These are phyloP conservation scores for Spilarctia lutea DNA, from an alignment of 2,888 invertebrate species.

Conservation along the genomic window DNA sequence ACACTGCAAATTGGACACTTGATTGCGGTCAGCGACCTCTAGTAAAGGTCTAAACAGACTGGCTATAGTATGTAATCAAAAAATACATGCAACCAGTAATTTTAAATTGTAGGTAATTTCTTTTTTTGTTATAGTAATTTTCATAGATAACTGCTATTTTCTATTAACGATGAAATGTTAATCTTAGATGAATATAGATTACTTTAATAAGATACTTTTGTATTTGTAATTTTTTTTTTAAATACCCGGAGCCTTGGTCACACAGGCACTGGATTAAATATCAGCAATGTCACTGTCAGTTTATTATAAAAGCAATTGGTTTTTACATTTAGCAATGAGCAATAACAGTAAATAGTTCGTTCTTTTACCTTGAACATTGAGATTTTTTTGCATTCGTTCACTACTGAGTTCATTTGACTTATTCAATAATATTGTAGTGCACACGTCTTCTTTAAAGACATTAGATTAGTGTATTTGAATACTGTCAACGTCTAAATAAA, in stretches of 20 bases:
- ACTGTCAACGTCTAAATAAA: not conserved
- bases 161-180: not conserved
- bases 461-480: not conserved
- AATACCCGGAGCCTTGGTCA: too few species aligned
- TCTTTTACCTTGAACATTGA: too few species aligned
- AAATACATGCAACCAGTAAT: not conserved
- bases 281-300: not conserved
- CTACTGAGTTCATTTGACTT: not conserved
- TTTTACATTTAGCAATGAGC: not conserved
- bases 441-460: not conserved
- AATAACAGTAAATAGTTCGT: too few species aligned
- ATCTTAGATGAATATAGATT: not conserved
- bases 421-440: not conserved
- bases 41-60: conserved; percentile 4
- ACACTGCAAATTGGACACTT: conserved; percentile 27
- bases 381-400: too few species aligned
- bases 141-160: not conserved
- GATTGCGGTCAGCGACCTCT: conserved; percentile 15
- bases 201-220: not conserved
- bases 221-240: not conserved
- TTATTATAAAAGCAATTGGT: not conserved
- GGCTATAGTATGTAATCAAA: not conserved
- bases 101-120: not conserved
- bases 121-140: not conserved
- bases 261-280: not conserved